These are phyloP conservation scores for Invenusta paracnida DNA, from an alignment of 2,888 invertebrate genomes.

Conservation along the genomic window DNA sequence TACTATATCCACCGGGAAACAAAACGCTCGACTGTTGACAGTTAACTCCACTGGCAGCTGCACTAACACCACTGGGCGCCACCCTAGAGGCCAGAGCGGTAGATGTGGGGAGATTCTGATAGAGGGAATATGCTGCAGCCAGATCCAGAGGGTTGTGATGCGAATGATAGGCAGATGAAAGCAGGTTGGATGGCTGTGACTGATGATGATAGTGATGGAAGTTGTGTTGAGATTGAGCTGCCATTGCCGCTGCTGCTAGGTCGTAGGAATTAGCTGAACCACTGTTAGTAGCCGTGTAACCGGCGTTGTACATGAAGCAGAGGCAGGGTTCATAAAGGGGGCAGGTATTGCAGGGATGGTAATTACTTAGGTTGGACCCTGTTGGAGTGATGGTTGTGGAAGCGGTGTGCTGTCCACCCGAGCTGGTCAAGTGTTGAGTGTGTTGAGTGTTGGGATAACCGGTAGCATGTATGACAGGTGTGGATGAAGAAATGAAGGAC, in stretches of 20 bases:
- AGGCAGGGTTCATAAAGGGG: background rate
- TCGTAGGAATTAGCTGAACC: background rate
- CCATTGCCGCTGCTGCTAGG: background rate
- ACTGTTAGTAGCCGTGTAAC: background rate
- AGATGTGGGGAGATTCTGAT: background rate
- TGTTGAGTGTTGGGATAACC: background rate
- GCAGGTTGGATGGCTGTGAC: background rate
- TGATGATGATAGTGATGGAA: slow-evolving; percentile 3
- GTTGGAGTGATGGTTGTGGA: background rate
- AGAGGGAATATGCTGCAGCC: background rate
- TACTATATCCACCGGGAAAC: background rate
- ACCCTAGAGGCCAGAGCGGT: background rate
- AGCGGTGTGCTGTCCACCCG: background rate
- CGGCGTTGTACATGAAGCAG: background rate
- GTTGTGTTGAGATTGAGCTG: slow-evolving; percentile 3
- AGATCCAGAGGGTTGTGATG: background rate
- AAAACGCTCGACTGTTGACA: background rate
- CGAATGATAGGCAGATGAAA: background rate
- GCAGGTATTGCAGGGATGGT: background rate
- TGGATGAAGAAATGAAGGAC: background rate
- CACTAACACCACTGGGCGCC: too few species aligned
- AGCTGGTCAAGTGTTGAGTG: background rate
- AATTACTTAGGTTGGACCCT: background rate
- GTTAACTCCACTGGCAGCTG: background rate
- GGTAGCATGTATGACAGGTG: background rate